Evolutionary conservation across 2,888 invertebrate genomes (phyloP).

Genomic region (Dichetophora obliterata): DNA sequence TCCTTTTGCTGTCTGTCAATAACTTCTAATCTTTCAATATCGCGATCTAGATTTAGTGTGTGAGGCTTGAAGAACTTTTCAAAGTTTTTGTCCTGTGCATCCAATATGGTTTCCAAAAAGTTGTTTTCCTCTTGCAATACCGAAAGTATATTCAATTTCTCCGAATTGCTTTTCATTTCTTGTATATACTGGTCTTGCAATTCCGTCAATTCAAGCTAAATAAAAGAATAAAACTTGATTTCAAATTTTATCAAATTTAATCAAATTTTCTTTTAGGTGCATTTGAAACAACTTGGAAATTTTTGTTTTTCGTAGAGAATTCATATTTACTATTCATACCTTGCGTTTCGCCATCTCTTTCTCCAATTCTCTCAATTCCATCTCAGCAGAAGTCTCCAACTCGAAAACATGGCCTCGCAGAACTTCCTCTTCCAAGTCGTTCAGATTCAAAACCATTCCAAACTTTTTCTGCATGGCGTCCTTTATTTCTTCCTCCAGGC

Average conservation of each 20-base stretch:
- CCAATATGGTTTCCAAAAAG: slow-evolving; percentile 69
- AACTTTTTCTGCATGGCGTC: slow-evolving; percentile 73
- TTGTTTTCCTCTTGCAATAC: slow-evolving; percentile 73
- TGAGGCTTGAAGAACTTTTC: slow-evolving; percentile 57
- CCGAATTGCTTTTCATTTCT: slow-evolving; percentile 72
- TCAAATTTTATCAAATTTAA: too few species aligned
- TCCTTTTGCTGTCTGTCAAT: slow-evolving; percentile 69
- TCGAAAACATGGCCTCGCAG: slow-evolving; percentile 73
- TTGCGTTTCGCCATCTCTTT: slow-evolving; percentile 68
- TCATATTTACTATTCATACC: slow-evolving; percentile 53
- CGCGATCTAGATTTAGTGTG: slow-evolving; percentile 55
- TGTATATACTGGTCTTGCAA: slow-evolving; percentile 68
- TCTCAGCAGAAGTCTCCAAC: slow-evolving; percentile 71
- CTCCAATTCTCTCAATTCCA: slow-evolving; percentile 70
- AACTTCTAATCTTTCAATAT: slow-evolving; percentile 62
- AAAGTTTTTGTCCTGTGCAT: slow-evolving; percentile 64
- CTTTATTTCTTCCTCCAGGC: slow-evolving; percentile 72
- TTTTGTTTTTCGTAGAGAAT: too few species aligned
- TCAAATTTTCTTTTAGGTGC: too few species aligned
- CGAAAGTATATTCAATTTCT: slow-evolving; percentile 72
- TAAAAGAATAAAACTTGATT: neutral
- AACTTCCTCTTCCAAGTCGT: slow-evolving; percentile 73
- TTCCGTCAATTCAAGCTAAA: slow-evolving; percentile 52
- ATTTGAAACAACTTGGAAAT: neutral
- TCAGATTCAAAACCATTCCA: slow-evolving; percentile 72